phyloP scores from a whole-genome alignment of 2,888 invertebrate species.

The Drosophila infuscata region DNA sequence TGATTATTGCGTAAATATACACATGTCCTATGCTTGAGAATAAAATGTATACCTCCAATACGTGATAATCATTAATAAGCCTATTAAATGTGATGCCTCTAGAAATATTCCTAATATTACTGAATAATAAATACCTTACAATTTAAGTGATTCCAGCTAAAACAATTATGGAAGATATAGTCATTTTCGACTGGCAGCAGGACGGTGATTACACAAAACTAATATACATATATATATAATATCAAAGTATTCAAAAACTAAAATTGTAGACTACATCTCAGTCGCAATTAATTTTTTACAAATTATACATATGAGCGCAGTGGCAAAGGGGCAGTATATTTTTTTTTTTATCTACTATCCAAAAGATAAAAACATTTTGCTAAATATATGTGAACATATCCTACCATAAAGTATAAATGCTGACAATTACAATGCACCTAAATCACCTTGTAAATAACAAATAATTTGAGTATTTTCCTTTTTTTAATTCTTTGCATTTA shows the following conservation, averaged over 20 bases:
- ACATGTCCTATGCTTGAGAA: background rate
- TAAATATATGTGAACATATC: background rate
- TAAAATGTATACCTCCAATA: background rate
- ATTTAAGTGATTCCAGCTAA: background rate
- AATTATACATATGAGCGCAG: background rate
- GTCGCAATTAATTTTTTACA: background rate
- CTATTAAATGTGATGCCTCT: background rate
- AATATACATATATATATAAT: background rate
- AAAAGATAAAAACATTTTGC: background rate
- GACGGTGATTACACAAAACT: background rate
- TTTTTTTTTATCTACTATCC: background rate
- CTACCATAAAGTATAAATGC: background rate
- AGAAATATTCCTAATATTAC: background rate
- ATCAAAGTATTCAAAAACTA: background rate
- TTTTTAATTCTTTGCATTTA: constrained; percentile 5
- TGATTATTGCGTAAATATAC: background rate
- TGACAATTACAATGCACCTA: too few relatives aligned
- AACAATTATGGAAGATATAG: background rate
- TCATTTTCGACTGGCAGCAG: background rate
- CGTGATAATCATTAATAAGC: background rate
- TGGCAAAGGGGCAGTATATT: too few relatives aligned
- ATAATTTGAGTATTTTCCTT: background rate
- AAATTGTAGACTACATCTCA: background rate
- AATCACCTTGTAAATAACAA: background rate
- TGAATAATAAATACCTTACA: background rate